A percentile compares a stretch with the other conserved stretches of the same genome.
Evolutionary conservation across 2,888 invertebrate genomes (phyloP).

Genomic region (Himalopsyche anomala): DNA sequence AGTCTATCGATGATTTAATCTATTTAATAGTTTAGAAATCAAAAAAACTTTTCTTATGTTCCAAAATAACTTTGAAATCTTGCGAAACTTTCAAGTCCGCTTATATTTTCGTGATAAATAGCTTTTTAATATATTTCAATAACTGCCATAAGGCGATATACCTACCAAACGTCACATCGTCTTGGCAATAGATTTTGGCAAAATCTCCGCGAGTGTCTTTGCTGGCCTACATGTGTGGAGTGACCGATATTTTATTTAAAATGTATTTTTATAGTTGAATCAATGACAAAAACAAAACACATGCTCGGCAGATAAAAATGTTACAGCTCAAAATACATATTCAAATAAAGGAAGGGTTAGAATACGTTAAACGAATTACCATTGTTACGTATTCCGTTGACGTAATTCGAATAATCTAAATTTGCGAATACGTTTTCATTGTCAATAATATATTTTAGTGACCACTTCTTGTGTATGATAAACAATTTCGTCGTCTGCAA

Average conservation of each 20-base stretch:
- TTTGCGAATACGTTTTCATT: too few relatives aligned
- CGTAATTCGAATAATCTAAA: too few relatives aligned
- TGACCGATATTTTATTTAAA: conserved; percentile 42
- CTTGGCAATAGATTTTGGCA: conserved; percentile 31
- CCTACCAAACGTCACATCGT: conserved; percentile 15
- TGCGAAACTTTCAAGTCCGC: neutral
- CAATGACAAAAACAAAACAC: conserved; percentile 38
- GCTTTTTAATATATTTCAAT: conserved; percentile 40
- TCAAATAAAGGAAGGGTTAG: neutral
- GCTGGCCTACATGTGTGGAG: conserved; percentile 36
- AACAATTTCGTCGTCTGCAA: too few relatives aligned
- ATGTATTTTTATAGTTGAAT: conserved; percentile 38
- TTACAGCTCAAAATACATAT: neutral
- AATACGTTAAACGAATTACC: too few relatives aligned
- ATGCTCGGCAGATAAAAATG: conserved; percentile 12
- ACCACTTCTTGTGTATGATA: too few relatives aligned
- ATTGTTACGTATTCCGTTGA: too few relatives aligned
- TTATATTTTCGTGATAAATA: conserved; percentile 4
- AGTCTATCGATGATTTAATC: neutral
- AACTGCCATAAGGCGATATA: conserved; percentile 1
- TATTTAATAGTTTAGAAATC: neutral
- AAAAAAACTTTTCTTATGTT: neutral
- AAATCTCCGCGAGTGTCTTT: conserved; percentile 16
- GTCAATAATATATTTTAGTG: too few relatives aligned
- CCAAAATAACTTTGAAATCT: conserved; percentile 12